These are phyloP conservation scores for Etheostoma cragini DNA, from an alignment of 2,113 vertebrate species.

Conservation along the genomic window DNA sequence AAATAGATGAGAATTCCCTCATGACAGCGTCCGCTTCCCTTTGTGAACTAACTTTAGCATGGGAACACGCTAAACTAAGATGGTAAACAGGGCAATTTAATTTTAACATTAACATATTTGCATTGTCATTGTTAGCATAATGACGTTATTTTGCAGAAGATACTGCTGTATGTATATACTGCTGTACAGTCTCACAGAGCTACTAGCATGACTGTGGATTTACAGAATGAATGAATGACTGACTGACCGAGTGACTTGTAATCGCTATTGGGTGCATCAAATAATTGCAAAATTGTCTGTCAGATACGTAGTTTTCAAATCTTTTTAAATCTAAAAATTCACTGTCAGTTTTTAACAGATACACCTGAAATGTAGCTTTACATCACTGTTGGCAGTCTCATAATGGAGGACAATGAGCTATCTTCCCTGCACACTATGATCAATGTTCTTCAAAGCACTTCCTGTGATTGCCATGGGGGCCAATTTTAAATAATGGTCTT, in stretches of 20 bases:
- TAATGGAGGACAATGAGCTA: slow-evolving; percentile 9
- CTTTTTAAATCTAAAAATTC: neutral
- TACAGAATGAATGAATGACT: neutral
- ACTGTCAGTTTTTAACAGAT: neutral
- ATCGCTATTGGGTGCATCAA: neutral
- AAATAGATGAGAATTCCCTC: neutral
- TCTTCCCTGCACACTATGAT: slow-evolving; percentile 7
- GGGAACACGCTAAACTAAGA: neutral
- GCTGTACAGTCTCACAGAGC: neutral
- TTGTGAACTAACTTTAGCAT: neutral
- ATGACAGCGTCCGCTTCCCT: neutral
- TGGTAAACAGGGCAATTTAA: neutral
- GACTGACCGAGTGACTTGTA: neutral
- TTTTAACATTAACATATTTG: neutral
- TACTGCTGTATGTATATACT: neutral
- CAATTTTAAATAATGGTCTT: slow-evolving; percentile 58
- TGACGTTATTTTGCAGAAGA: neutral
- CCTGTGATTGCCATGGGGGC: slow-evolving; percentile 54
- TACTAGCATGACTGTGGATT: neutral
- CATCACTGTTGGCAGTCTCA: slow-evolving; percentile 18
- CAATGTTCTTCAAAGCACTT: slow-evolving; percentile 49
- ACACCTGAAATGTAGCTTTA: neutral
- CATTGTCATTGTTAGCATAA: neutral
- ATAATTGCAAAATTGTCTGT: neutral
- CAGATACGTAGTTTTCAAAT: neutral